phyloP scores from a whole-genome alignment of 1,140 invertebrate species.

The Limonius californicus region DNA sequence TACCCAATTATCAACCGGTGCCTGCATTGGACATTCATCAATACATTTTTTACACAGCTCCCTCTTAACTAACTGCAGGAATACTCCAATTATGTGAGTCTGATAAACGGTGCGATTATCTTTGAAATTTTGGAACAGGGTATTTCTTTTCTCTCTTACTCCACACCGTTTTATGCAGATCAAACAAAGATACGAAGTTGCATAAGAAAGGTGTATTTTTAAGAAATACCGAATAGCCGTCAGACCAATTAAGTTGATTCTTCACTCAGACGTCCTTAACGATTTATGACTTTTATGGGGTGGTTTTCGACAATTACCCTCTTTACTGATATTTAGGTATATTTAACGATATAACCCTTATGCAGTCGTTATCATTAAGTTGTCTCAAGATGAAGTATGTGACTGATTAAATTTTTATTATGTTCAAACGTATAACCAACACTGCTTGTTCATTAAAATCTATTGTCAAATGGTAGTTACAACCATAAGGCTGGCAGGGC shows the following conservation, averaged over 20 bases:
- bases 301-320: conserved; percentile 7
- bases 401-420: background rate
- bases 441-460: too few relatives aligned
- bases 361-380: background rate
- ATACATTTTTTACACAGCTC: conserved; percentile 5
- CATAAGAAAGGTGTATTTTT: background rate
- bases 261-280: background rate
- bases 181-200: background rate
- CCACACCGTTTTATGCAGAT: background rate
- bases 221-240: background rate
- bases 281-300: conserved; percentile 8
- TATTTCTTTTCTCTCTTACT: background rate
- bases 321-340: background rate
- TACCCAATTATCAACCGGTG: conserved; percentile 1
- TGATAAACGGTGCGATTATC: background rate
- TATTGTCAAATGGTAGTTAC: too few relatives aligned
- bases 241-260: conserved; percentile 3
- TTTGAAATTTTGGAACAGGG: background rate
- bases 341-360: background rate
- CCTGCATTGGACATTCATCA: conserved; percentile 8
- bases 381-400: background rate
- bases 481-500: too few relatives aligned
- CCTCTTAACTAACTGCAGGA: background rate
- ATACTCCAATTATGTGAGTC: conserved; percentile 1
- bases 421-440: too few relatives aligned